Conservation (phyloP, 2,888 invertebrate species). For the Notodonta ziczac region DNA sequence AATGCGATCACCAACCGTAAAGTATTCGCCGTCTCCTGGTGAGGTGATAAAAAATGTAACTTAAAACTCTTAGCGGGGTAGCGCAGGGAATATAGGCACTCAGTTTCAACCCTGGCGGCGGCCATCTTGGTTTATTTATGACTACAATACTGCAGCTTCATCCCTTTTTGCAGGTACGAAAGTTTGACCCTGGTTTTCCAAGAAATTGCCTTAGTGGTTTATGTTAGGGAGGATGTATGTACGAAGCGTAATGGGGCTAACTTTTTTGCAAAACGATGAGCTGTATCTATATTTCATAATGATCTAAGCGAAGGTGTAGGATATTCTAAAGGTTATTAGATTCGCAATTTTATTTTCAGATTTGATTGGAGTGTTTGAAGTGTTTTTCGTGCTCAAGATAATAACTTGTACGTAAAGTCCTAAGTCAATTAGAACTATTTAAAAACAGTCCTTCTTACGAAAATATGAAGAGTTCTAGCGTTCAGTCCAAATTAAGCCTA, state of each 20-base stretch:
- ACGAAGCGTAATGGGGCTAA: neutral
- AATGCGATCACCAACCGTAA: constrained; percentile 5
- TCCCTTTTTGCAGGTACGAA: constrained; percentile 3
- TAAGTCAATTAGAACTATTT: too few relatives aligned
- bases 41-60: constrained; percentile 1
- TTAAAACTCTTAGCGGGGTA: neutral
- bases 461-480: too few relatives aligned
- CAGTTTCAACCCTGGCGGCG: constrained; percentile 1
- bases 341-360: too few relatives aligned
- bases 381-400: too few relatives aligned
- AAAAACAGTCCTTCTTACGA: too few relatives aligned
- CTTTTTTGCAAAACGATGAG: neutral
- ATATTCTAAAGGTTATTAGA: too few relatives aligned
- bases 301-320: neutral
- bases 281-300: neutral
- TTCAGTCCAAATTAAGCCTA: neutral
- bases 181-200: neutral
- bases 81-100: constrained; percentile 3
- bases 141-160: neutral
- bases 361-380: too few relatives aligned
- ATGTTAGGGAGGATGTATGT: neutral
- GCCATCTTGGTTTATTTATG: neutral
- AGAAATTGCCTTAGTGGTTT: neutral
- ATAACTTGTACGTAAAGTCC: too few relatives aligned
- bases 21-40: constrained; percentile 1